Conservation (phyloP, 2,113 vertebrate genomes). For the Pelecanoides urinatrix region DNA sequence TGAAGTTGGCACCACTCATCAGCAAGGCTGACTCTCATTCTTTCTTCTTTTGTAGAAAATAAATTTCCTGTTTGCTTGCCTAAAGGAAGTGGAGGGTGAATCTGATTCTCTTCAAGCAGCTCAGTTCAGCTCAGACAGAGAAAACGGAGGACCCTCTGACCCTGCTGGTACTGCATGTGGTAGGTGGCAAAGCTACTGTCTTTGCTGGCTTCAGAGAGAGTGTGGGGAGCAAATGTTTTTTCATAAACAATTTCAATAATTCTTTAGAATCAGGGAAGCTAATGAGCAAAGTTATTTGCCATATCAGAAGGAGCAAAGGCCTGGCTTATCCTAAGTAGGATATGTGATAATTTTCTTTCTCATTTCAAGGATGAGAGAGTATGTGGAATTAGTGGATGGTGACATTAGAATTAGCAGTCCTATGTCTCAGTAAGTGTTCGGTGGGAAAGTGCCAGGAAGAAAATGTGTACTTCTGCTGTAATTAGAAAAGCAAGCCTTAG, state of each 20-base stretch:
- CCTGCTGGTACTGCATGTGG: not conserved
- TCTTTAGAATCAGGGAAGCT: not conserved
- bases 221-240: not conserved
- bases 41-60: not conserved
- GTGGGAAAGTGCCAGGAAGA: not conserved
- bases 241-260: not conserved
- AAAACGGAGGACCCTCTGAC: not conserved
- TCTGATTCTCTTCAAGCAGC: not conserved
- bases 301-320: not conserved
- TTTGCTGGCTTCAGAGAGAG: not conserved
- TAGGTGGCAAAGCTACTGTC: not conserved
- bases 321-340: not conserved
- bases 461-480: conserved; percentile 13
- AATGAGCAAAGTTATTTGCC: not conserved
- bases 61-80: not conserved
- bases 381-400: not conserved
- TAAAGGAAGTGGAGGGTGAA: not conserved
- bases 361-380: not conserved
- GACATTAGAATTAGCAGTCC: not conserved
- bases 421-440: not conserved
- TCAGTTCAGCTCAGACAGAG: not conserved
- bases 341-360: not conserved
- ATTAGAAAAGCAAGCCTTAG: conserved; percentile 18
- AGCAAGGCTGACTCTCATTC: not conserved
- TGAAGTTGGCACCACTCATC: not conserved